Evolutionary conservation across 2,888 invertebrate genomes (phyloP), one percentile per base, ranked within the genome.

Genomic region (Torymus aiolomorphi): DNA sequence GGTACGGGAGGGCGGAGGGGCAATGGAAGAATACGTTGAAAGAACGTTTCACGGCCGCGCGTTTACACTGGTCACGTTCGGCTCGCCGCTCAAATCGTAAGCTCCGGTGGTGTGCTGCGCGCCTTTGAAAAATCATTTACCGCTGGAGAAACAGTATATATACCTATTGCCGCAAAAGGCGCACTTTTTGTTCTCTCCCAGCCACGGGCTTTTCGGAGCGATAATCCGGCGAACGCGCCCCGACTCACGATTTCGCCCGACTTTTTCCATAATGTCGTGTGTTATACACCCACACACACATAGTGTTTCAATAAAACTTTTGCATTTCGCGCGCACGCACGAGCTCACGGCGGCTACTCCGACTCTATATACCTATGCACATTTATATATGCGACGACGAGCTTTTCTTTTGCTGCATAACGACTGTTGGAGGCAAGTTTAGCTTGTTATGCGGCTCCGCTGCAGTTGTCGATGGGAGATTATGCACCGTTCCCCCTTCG

Each of bases 141-240:
- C 70, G 14, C 56, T 31, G 4, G 31, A 5, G 3, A 31, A 31
- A 31, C 31, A 31, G 31, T 31, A 5, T 31, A 31, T 31, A 31
- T 31, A 31, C 4, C 31, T 31, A 31, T 31, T 31, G 31, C 31
- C 0, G 31, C 3, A 31, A 24, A 31, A 2, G 31, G 31, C 31
- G 31, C 31, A 31, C 31, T 31, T 31, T 31, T 31, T 31, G 31
- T 31, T n/a, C n/a, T 31, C 31, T 31, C 31, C 31, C 31, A 0
- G 31, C 4, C 31, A 0, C 2, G 31, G 31, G 31, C 62, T 80
- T 78, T 76, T 59, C 42, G 54, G 49, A 42, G 59, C 82, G 82
- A 84, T 86, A 86, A 86, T 86, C 86, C 82, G 78, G 52, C 42
- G 10, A 78, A 59, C 49, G 76, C 76, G 82, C 83, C 79, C 81